Conservation (phyloP, 2,888 invertebrate genomes). For the Drosophila paramelanica region DNA sequence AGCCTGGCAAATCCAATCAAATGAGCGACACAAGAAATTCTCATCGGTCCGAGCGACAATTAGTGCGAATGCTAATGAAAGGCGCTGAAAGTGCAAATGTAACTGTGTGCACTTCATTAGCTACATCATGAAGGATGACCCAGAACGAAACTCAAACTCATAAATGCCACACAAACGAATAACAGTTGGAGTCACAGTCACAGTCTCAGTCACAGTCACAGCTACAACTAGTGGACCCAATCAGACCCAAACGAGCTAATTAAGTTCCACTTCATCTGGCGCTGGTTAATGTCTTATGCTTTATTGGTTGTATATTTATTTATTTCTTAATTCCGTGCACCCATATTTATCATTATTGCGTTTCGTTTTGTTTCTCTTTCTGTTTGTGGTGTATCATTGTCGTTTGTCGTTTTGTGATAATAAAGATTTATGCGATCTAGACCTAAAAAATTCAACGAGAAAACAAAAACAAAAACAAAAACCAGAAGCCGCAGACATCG, state of each 20-base stretch:
- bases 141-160: slow-evolving; percentile 32
- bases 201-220: background rate
- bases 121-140: slow-evolving; percentile 40
- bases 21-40: slow-evolving; percentile 58
- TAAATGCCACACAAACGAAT: slow-evolving; percentile 20
- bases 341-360: slow-evolving; percentile 62
- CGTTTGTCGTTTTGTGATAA: slow-evolving; percentile 70
- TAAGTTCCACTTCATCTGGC: slow-evolving; percentile 63
- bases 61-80: slow-evolving; percentile 75
- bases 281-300: slow-evolving; percentile 60
- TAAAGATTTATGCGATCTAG: slow-evolving; percentile 68
- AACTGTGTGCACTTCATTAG: slow-evolving; percentile 66
- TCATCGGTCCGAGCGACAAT: slow-evolving; percentile 50
- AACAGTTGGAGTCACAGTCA: background rate
- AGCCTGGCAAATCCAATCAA: slow-evolving; percentile 71
- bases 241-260: slow-evolving; percentile 47
- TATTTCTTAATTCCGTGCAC: slow-evolving; percentile 65
- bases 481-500: slow-evolving; percentile 47
- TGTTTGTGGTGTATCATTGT: slow-evolving; percentile 58
- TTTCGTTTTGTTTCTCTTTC: slow-evolving; percentile 23
- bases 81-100: slow-evolving; percentile 43
- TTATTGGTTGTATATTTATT: slow-evolving; percentile 63
- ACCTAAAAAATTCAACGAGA: slow-evolving; percentile 6
- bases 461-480: slow-evolving; percentile 11
- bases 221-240: slow-evolving; percentile 10